These are phyloP conservation scores for Epinotia nisella DNA, from an alignment of 2,888 invertebrate genomes.

Conservation along the genomic window DNA sequence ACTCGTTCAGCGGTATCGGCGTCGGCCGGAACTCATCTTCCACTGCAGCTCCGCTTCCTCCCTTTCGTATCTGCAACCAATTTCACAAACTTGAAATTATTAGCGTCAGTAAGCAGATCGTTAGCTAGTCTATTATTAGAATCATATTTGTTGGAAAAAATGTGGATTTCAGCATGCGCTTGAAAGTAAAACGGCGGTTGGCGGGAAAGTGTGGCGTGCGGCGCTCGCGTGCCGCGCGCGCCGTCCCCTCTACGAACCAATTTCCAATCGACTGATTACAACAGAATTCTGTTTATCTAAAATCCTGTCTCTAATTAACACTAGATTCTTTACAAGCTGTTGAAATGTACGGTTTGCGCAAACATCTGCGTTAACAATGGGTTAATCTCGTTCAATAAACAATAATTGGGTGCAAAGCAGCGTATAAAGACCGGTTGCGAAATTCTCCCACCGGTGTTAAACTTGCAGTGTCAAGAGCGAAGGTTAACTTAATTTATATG, in stretches of 20 bases:
- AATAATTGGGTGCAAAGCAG: slow-evolving; percentile 56
- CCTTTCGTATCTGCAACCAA: slow-evolving; percentile 66
- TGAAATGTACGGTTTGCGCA: slow-evolving; percentile 29
- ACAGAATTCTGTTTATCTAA: slow-evolving; percentile 53
- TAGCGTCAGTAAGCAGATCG: slow-evolving; percentile 47
- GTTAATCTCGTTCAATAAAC: slow-evolving; percentile 50
- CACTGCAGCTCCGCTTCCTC: slow-evolving; percentile 58
- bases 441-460: slow-evolving; percentile 52
- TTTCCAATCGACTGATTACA: slow-evolving; percentile 74
- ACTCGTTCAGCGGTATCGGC: slow-evolving; percentile 74
- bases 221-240: slow-evolving; percentile 63
- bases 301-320: slow-evolving; percentile 23
- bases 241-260: slow-evolving; percentile 62
- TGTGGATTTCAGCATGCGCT: slow-evolving; percentile 73
- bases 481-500: slow-evolving; percentile 47
- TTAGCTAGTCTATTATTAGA: slow-evolving; percentile 47
- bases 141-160: slow-evolving; percentile 57
- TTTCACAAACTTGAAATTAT: slow-evolving; percentile 47
- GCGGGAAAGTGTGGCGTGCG: slow-evolving; percentile 72
- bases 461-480: slow-evolving; percentile 47
- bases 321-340: slow-evolving; percentile 23
- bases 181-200: slow-evolving; percentile 80
- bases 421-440: slow-evolving; percentile 50
- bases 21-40: slow-evolving; percentile 73
- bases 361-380: slow-evolving; percentile 49